Conservation (phyloP, 1,140 invertebrate species). For the Musca domestica region DNA sequence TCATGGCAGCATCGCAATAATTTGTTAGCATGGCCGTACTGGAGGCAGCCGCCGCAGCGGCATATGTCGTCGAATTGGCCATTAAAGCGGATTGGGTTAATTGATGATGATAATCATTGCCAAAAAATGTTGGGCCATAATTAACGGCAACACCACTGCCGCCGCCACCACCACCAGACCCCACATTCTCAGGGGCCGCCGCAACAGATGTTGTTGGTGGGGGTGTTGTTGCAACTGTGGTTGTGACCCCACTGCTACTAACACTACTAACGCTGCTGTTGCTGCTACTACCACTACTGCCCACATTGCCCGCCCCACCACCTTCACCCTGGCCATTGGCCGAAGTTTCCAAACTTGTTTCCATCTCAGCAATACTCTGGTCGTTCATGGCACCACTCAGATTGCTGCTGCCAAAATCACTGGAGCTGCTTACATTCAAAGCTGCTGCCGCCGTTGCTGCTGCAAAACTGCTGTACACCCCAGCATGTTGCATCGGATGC, state of each 20-base stretch:
- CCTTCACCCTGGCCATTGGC: too few species aligned
- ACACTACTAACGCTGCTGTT: not conserved
- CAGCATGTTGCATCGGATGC: slow-evolving; percentile 15
- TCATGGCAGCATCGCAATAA: slow-evolving; percentile 52
- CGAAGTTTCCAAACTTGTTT: not conserved
- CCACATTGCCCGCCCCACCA: not conserved
- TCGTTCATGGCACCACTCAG: not conserved
- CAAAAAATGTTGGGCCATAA: slow-evolving; percentile 19
- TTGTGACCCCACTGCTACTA: slow-evolving; percentile 19
- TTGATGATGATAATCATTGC: slow-evolving; percentile 20
- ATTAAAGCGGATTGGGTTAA: slow-evolving; percentile 14
- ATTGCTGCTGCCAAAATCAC: slow-evolving; percentile 6
- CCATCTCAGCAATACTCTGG: not conserved
- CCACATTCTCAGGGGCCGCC: not conserved
- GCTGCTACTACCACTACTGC: slow-evolving; percentile 24
- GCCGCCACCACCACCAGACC: not conserved
- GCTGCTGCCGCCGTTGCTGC: not conserved
- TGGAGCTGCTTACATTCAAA: not conserved
- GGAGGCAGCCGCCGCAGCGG: slow-evolving; percentile 27
- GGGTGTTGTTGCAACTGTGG: not conserved
- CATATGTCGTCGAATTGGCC: slow-evolving; percentile 4
- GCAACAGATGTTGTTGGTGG: slow-evolving; percentile 2
- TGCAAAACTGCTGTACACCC: slow-evolving; percentile 9
- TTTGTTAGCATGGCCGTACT: slow-evolving; percentile 51
- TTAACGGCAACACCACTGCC: not conserved